phyloP scores from a whole-genome alignment of 2,888 invertebrate genomes.

The Cyrtodaria siliqua region DNA sequence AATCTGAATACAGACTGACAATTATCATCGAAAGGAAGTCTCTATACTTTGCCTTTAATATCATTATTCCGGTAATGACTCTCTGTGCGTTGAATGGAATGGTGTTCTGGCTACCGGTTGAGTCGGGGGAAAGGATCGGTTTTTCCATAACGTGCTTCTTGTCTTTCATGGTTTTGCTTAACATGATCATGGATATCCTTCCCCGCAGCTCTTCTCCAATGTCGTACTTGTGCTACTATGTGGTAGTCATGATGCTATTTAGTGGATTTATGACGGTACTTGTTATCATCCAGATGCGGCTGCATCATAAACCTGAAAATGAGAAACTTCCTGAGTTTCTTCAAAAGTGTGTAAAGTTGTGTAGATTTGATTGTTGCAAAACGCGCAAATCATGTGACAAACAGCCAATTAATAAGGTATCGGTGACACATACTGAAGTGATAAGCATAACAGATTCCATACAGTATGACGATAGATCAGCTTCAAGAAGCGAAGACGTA shows the following conservation, averaged over 20 bases:
- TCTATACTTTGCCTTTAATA: slow-evolving; percentile 20
- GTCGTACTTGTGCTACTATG: too few relatives aligned
- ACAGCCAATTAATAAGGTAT: not conserved
- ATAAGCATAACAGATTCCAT: too few relatives aligned
- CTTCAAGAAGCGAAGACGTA: too few relatives aligned
- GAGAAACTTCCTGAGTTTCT: slow-evolving; percentile 10
- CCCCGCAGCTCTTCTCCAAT: too few relatives aligned
- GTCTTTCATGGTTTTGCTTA: slow-evolving; percentile 27
- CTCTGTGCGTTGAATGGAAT: slow-evolving; percentile 16
- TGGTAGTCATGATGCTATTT: too few relatives aligned
- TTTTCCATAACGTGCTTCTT: too few relatives aligned
- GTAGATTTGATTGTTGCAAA: too few relatives aligned
- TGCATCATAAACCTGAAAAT: slow-evolving; percentile 32
- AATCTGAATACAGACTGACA: slow-evolving; percentile 10
- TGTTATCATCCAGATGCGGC: slow-evolving; percentile 25
- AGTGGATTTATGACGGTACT: too few relatives aligned
- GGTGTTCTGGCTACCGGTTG: slow-evolving; percentile 35
- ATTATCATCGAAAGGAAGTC: slow-evolving; percentile 26
- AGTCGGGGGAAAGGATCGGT: too few relatives aligned
- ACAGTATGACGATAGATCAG: too few relatives aligned
- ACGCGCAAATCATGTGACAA: too few relatives aligned
- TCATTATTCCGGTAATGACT: slow-evolving; percentile 20
- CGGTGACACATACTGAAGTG: too few relatives aligned
- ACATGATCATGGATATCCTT: slow-evolving; percentile 24
- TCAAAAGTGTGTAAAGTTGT: slow-evolving; percentile 6